A percentile compares a stretch with the other conserved stretches of the same genome.
Evolutionary conservation across 35 echinoderm and acorn worm species (phyloP).

Genomic region (Eucidaris tribuloides): DNA sequence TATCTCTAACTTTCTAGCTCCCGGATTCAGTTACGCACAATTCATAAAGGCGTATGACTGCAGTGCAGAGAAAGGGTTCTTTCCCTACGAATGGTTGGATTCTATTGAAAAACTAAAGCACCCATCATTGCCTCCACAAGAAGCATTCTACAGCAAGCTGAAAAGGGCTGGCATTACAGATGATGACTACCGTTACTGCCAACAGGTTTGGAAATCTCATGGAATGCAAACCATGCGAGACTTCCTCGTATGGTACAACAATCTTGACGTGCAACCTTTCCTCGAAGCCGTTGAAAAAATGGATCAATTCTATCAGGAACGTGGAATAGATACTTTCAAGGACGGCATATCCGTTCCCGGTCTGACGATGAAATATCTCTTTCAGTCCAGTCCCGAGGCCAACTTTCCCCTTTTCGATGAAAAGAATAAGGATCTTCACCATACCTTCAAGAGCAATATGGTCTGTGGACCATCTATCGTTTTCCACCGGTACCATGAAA

Average conservation of each 20-base stretch:
- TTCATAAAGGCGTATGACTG: slow-evolving; percentile 53
- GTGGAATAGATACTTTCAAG: slow-evolving; percentile 63
- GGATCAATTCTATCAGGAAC: slow-evolving; percentile 35
- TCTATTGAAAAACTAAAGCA: slow-evolving; percentile 13
- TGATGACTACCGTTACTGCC: slow-evolving; percentile 46
- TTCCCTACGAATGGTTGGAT: slow-evolving; percentile 48
- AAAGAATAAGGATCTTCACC: slow-evolving; percentile 35
- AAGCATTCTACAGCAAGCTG: slow-evolving; percentile 40
- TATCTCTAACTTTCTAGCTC: slow-evolving; percentile 25
- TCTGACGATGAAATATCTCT: slow-evolving; percentile 38
- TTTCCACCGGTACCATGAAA: slow-evolving; percentile 24
- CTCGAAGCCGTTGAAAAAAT: slow-evolving; percentile 50
- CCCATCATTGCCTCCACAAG: slow-evolving; percentile 5
- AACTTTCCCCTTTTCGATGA: slow-evolving; percentile 31
- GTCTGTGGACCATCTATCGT: slow-evolving; percentile 9
- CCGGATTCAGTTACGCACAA: slow-evolving; percentile 23
- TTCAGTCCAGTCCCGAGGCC: neutral
- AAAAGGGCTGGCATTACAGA: slow-evolving; percentile 30
- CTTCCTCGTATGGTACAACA: slow-evolving; percentile 68
- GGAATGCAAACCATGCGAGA: slow-evolving; percentile 23
- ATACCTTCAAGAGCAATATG: slow-evolving; percentile 9
- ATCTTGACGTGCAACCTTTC: slow-evolving; percentile 45
- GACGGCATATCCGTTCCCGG: slow-evolving; percentile 44
- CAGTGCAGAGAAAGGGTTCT: slow-evolving; percentile 22
- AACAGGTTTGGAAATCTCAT: slow-evolving; percentile 24